phyloP scores from a whole-genome alignment of 2,113 vertebrate genomes.

The Circaetus cinerascens region DNA sequence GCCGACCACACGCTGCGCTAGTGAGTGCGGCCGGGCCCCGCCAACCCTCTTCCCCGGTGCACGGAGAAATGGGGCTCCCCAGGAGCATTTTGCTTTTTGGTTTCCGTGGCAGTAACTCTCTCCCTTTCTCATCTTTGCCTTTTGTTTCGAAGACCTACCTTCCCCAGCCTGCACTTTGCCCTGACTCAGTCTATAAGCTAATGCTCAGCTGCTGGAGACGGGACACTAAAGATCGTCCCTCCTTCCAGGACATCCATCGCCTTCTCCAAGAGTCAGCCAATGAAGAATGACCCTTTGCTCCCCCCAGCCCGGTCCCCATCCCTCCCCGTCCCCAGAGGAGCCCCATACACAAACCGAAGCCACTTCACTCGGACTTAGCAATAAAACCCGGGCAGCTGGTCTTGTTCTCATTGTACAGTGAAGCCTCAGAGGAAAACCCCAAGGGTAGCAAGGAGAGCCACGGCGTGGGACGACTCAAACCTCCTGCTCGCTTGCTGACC shows the following conservation, averaged over 20 bases:
- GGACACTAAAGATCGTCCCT: conserved; percentile 91
- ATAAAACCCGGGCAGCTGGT: background rate
- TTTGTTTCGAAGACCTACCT: conserved; percentile 83
- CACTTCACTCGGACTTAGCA: conserved; percentile 47
- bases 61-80: background rate
- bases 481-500: background rate
- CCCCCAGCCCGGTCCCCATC: background rate
- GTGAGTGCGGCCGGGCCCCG: too few species aligned
- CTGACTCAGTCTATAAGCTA: conserved; percentile 86
- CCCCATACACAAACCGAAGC: background rate
- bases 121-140: background rate
- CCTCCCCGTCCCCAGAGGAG: conserved; percentile 1
- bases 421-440: conserved; percentile 29
- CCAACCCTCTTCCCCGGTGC: too few species aligned
- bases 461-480: background rate
- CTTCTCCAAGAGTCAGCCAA: conserved; percentile 76
- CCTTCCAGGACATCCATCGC: conserved; percentile 89
- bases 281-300: conserved; percentile 65
- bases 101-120: background rate
- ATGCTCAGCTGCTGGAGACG: conserved; percentile 97
- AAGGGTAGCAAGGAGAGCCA: background rate
- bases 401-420: conserved; percentile 49
- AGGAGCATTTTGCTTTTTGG: background rate
- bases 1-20: too few species aligned
- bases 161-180: conserved; percentile 87